Evolutionary conservation across 2,888 invertebrate genomes (phyloP).

Genomic region (Ptilodon capucinus): DNA sequence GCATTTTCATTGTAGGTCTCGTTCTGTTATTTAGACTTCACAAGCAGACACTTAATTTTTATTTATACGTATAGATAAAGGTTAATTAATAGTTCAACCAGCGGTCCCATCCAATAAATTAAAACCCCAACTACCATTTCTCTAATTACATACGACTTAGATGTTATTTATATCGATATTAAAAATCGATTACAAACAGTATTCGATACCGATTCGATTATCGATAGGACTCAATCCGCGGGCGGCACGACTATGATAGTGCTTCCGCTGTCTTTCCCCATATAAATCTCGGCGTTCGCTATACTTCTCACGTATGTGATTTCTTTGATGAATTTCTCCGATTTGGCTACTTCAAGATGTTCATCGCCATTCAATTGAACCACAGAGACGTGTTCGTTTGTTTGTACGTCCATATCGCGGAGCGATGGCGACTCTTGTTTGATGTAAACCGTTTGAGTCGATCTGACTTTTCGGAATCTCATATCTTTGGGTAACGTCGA

Average conservation of each 20-base stretch:
- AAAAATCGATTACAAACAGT: no score
- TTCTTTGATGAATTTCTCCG: slow-evolving; percentile 58
- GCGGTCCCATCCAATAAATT: background rate
- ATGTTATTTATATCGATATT: background rate
- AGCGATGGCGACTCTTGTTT: slow-evolving; percentile 59
- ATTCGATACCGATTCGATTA: background rate
- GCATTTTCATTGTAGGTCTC: no score
- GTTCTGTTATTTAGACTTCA: no score
- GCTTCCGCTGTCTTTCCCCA: slow-evolving; percentile 67
- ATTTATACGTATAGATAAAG: no score
- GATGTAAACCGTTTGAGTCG: slow-evolving; percentile 73
- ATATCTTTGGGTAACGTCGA: slow-evolving; percentile 75
- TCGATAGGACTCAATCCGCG: slow-evolving; percentile 57
- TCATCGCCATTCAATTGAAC: slow-evolving; percentile 71
- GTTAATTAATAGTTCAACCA: background rate
- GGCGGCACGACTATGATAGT: slow-evolving; percentile 74
- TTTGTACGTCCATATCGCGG: slow-evolving; percentile 47
- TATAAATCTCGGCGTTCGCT: slow-evolving; percentile 65
- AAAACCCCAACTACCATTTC: background rate
- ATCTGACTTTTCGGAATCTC: slow-evolving; percentile 70
- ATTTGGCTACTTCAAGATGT: slow-evolving; percentile 46
- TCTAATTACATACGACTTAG: background rate
- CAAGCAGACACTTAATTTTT: no score
- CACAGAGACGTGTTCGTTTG: slow-evolving; percentile 68
- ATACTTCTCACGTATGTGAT: slow-evolving; percentile 61